Evolutionary conservation across 2,888 invertebrate genomes (phyloP).

Genomic region (Adineta ricciae): DNA sequence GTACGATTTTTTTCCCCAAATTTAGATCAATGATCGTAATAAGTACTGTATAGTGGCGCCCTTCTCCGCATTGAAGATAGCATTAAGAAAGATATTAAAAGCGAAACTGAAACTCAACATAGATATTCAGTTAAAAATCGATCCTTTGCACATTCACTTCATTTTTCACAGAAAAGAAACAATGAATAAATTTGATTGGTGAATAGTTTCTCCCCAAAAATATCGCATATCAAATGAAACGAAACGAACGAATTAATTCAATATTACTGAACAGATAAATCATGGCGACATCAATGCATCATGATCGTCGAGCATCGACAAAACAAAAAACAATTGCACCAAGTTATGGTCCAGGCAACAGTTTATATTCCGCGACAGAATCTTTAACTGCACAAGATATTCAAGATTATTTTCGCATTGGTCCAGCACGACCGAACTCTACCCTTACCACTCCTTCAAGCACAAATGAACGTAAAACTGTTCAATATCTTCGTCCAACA

Average conservation of each 20-base stretch:
- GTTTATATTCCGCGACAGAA: neutral
- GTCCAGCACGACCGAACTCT: neutral
- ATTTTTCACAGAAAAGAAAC: too few species aligned
- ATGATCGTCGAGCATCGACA: neutral
- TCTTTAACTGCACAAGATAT: neutral
- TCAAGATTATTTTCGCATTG: neutral
- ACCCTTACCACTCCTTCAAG: neutral
- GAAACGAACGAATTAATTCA: neutral
- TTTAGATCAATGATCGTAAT: too few species aligned
- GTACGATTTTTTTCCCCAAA: too few species aligned
- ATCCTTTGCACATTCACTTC: too few species aligned
- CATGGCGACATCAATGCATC: neutral
- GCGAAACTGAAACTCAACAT: too few species aligned
- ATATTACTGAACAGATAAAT: neutral
- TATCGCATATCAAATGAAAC: neutral
- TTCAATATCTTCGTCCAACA: neutral
- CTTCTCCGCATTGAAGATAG: too few species aligned
- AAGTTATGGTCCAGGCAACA: neutral
- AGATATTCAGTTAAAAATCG: too few species aligned
- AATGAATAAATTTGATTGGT: too few species aligned
- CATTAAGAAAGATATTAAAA: too few species aligned
- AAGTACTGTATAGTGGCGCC: too few species aligned
- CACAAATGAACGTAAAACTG: neutral
- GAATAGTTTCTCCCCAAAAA: neutral
- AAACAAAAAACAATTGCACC: neutral